Percentiles rank a stretch among this genome's conserved stretches.
Conservation (phyloP, 1,140 invertebrate species). For the Panonychus citri region DNA sequence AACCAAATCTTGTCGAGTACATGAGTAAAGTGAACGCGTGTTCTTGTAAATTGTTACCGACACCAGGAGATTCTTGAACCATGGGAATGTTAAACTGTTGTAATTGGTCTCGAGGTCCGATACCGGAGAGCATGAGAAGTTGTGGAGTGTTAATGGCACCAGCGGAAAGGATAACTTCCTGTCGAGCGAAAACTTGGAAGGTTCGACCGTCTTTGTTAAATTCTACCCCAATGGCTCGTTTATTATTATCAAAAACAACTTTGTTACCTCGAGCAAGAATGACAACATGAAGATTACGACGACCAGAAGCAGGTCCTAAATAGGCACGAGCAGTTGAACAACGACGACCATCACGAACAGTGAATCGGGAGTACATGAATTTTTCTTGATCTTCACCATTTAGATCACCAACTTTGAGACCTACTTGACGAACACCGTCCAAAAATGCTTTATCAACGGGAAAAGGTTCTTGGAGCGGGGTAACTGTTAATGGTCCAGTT, state of each 20-base stretch:
- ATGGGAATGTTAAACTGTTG: constrained; percentile 18
- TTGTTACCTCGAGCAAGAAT: constrained; percentile 57
- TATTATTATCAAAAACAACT: constrained; percentile 35
- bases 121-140: constrained; percentile 61
- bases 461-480: not conserved
- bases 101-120: constrained; percentile 35
- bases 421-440: not conserved
- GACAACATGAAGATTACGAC: constrained; percentile 59
- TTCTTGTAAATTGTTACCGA: constrained; percentile 26
- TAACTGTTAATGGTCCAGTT: constrained; percentile 4
- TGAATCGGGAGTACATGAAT: not conserved
- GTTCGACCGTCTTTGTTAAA: constrained; percentile 32
- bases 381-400: not conserved
- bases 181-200: constrained; percentile 37
- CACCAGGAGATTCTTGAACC: constrained; percentile 21
- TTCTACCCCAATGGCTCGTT: not conserved
- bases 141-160: constrained; percentile 57
- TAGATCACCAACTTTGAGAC: not conserved
- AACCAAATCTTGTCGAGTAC: not conserved
- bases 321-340: constrained; percentile 78
- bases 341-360: constrained; percentile 20
- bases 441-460: not conserved
- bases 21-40: constrained; percentile 15
- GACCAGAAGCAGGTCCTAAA: constrained; percentile 46
- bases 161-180: constrained; percentile 53